These are phyloP conservation scores for Ctenosaura bakeri DNA, from an alignment of 2,797 vertebrate species.

Conservation along the genomic window DNA sequence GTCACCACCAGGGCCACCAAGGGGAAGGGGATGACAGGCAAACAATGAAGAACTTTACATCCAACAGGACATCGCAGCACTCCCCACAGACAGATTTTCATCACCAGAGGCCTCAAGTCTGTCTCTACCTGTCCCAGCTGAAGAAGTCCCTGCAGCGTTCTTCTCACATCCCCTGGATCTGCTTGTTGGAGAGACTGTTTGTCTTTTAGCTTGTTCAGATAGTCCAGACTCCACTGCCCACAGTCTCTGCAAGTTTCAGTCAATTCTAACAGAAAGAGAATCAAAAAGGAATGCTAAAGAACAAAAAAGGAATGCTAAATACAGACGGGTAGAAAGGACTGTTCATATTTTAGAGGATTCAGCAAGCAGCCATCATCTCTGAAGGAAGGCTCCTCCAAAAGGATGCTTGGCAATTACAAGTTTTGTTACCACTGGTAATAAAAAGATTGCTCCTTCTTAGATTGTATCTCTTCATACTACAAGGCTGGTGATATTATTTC, in stretches of 20 bases:
- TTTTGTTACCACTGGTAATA: too few relatives aligned
- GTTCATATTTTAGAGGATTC: not conserved
- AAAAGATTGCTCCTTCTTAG: not conserved
- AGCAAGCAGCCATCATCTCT: too few relatives aligned
- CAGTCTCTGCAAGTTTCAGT: constrained; percentile 89
- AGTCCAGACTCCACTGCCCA: constrained; percentile 85
- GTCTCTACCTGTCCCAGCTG: constrained; percentile 88
- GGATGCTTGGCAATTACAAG: too few relatives aligned
- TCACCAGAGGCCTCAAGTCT: accelerated
- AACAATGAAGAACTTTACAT: too few relatives aligned
- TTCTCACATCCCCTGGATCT: constrained; percentile 79
- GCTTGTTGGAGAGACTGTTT: constrained; percentile 82
- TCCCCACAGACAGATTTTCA: too few relatives aligned
- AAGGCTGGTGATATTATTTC: not conserved
- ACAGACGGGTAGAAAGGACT: not conserved
- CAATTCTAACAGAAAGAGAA: constrained; percentile 80
- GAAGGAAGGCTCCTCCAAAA: too few relatives aligned
- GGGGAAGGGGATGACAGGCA: not conserved
- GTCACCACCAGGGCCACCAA: not conserved
- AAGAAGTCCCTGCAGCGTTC: constrained; percentile 84
- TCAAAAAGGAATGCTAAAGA: not conserved
- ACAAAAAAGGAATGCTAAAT: not conserved
- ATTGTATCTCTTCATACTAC: not conserved
- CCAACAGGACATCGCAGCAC: too few relatives aligned
- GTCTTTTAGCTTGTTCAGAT: constrained; percentile 86